These are phyloP conservation scores for Sebastes matsubarae DNA, from an alignment of 2,797 vertebrate species.

Conservation along the genomic window DNA sequence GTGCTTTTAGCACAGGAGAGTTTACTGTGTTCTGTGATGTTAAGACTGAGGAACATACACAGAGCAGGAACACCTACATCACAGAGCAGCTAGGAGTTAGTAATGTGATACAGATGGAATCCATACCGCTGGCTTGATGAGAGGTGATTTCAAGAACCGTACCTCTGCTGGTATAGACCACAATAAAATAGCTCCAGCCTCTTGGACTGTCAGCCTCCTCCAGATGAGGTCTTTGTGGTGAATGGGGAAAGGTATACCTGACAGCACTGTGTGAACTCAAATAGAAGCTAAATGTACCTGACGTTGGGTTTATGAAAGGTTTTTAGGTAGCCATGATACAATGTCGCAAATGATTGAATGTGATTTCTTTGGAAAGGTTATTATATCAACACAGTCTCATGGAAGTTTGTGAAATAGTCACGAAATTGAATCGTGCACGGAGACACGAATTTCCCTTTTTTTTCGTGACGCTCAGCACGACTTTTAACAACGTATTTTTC, in stretches of 20 bases:
- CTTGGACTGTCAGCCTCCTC: not conserved
- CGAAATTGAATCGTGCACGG: no score
- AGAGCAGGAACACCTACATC: slow-evolving; percentile 37
- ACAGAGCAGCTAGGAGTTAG: slow-evolving; percentile 20
- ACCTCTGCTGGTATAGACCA: slow-evolving; percentile 10
- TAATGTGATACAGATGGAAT: slow-evolving; percentile 68
- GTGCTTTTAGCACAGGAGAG: not conserved
- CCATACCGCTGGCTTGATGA: slow-evolving; percentile 34
- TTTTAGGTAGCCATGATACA: slow-evolving; percentile 26
- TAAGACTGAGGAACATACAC: slow-evolving; percentile 31
- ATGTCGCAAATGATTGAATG: slow-evolving; percentile 12
- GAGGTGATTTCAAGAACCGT: slow-evolving; percentile 13
- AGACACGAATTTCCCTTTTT: not conserved
- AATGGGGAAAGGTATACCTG: slow-evolving; percentile 1
- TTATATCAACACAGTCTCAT: not conserved
- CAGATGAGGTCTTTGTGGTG: slow-evolving; percentile 18
- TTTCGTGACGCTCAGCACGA: no score
- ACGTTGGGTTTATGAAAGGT: slow-evolving; percentile 27
- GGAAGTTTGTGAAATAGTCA: no score
- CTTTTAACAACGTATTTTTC: no score
- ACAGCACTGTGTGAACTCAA: not conserved
- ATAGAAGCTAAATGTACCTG: slow-evolving; percentile 17
- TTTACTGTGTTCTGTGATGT: slow-evolving; percentile 24
- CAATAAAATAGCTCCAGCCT: slow-evolving; percentile 23
- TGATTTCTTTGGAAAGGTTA: not conserved